phyloP scores from a whole-genome alignment of 2,113 vertebrate genomes.

The Carlito syrichta region DNA sequence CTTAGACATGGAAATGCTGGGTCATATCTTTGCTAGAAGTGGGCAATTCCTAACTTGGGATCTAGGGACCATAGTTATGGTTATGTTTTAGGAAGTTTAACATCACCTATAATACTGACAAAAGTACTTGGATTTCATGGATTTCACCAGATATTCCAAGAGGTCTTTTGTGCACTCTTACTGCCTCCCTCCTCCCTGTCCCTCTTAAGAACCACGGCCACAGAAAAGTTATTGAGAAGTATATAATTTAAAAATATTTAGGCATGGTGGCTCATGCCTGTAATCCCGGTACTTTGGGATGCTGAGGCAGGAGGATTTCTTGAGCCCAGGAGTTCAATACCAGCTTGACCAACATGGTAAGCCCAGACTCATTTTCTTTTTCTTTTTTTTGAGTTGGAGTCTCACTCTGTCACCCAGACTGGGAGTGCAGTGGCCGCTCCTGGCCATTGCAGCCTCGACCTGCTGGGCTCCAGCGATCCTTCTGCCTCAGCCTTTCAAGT shows the following conservation, averaged over 20 bases:
- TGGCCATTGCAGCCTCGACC: too few relatives aligned
- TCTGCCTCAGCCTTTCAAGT: too few relatives aligned
- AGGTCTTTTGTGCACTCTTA: background rate
- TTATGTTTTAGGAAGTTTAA: background rate
- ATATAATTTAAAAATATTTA: background rate
- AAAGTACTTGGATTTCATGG: background rate
- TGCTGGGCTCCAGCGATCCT: too few relatives aligned
- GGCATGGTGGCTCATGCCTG: too few relatives aligned
- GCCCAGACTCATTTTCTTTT: too few relatives aligned
- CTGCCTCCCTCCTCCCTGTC: fast-evolving
- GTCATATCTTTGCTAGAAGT: background rate
- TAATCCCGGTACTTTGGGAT: too few relatives aligned
- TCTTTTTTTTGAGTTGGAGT: too few relatives aligned
- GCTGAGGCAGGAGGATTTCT: too few relatives aligned
- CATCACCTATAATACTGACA: background rate
- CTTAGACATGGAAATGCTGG: background rate
- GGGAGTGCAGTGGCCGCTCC: too few relatives aligned
- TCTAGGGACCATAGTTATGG: background rate
- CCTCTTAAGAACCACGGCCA: background rate
- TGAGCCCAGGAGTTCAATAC: too few relatives aligned
- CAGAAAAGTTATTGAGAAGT: background rate
- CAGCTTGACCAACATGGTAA: too few relatives aligned
- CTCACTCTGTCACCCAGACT: too few relatives aligned
- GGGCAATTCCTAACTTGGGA: background rate
- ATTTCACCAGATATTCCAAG: background rate